phyloP scores from a whole-genome alignment of 2,113 vertebrate genomes.

The Xiphophorus couchianus region DNA sequence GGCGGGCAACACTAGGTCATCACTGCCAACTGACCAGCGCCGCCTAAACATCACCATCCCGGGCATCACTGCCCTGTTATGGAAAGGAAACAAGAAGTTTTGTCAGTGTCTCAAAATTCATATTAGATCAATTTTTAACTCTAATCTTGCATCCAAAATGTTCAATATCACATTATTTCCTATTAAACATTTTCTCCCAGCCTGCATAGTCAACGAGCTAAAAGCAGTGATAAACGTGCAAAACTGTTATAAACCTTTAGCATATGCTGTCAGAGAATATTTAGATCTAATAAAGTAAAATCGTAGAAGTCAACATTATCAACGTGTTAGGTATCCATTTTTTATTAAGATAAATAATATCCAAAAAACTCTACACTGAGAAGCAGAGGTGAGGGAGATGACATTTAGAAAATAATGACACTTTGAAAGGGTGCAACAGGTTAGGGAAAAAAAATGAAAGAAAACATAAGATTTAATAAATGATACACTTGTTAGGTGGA shows the following conservation, averaged over 20 bases:
- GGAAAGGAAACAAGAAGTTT: not conserved
- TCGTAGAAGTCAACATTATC: constrained; percentile 8
- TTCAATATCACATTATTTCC: not conserved
- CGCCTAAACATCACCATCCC: constrained; percentile 99
- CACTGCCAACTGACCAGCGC: constrained; percentile 99
- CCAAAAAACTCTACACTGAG: constrained; percentile 19
- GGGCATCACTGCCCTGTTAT: constrained; percentile 86
- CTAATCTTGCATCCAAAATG: not conserved
- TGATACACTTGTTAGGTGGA: constrained; percentile 17
- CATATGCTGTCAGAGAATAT: not conserved
- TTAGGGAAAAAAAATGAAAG: constrained; percentile 11
- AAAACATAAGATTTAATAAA: constrained; percentile 25
- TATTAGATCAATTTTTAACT: not conserved
- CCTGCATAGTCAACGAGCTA: not conserved
- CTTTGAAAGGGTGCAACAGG: constrained; percentile 29
- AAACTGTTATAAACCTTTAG: not conserved
- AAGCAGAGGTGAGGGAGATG: constrained; percentile 21
- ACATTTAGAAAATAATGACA: constrained; percentile 61
- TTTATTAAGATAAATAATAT: too few relatives aligned
- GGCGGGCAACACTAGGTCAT: constrained; percentile 98
- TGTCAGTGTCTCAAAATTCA: not conserved
- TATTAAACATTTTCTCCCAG: not conserved
- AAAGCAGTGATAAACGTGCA: not conserved
- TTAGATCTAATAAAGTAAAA: not conserved
- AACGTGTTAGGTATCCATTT: not conserved